Percentiles rank a stretch among this genome's conserved stretches.
phyloP scores from a whole-genome alignment of 2,888 invertebrate species.

The Zygogramma bicolorata region DNA sequence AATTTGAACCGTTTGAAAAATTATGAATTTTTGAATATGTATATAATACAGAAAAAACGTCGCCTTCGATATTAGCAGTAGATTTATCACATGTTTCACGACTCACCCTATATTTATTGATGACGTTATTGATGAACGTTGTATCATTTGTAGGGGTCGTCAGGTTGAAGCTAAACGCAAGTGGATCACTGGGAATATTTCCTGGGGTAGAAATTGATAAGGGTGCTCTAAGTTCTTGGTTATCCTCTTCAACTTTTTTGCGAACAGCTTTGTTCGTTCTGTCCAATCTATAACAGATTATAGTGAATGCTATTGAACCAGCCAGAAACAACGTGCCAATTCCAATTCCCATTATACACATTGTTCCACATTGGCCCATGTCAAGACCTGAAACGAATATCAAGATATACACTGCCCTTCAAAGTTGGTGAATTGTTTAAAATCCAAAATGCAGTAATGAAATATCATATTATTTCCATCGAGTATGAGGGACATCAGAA shows the following conservation, averaged over 20 bases:
- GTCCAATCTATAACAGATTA: slow-evolving; percentile 60
- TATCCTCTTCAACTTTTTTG: slow-evolving; percentile 58
- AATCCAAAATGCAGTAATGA: background rate
- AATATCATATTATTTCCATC: background rate
- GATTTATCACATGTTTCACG: too few species aligned
- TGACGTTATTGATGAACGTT: slow-evolving; percentile 46
- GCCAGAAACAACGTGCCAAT: slow-evolving; percentile 64
- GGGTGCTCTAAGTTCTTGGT: slow-evolving; percentile 59
- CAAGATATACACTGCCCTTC: too few species aligned
- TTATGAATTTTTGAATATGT: too few species aligned
- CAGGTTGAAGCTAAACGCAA: slow-evolving; percentile 64
- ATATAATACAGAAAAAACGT: too few species aligned
- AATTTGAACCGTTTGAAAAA: too few species aligned
- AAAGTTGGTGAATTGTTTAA: background rate
- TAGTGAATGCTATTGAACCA: slow-evolving; percentile 56
- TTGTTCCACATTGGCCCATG: slow-evolving; percentile 65
- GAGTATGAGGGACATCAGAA: too few species aligned
- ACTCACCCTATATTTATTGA: slow-evolving; percentile 55
- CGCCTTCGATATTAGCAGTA: too few species aligned
- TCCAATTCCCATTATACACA: slow-evolving; percentile 67
- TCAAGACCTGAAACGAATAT: slow-evolving; percentile 11
- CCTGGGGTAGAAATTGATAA: slow-evolving; percentile 61
- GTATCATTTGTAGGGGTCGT: slow-evolving; percentile 54
- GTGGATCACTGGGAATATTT: slow-evolving; percentile 55
- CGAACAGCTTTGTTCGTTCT: slow-evolving; percentile 58